A percentile compares a stretch with the other conserved stretches of the same genome.
These are phyloP conservation scores for Mormyrus hasselquistii DNA, from an alignment of 2,797 vertebrate genomes.

Conservation along the genomic window DNA sequence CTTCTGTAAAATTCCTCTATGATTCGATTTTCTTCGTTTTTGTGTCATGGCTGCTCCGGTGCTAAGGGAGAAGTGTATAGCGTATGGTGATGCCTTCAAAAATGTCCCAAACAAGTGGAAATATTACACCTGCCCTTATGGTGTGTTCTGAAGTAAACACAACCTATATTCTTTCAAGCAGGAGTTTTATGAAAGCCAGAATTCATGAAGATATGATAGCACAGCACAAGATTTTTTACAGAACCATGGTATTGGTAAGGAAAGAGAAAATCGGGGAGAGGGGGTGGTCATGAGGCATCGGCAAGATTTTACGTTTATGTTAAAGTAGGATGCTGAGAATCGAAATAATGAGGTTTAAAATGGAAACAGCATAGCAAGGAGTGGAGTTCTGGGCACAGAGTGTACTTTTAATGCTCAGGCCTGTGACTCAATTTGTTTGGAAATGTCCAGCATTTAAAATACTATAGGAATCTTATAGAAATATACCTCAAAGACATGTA, in stretches of 20 bases:
- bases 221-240: neutral
- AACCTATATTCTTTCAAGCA: neutral
- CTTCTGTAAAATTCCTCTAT: neutral
- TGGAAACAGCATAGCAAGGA: conserved; percentile 5
- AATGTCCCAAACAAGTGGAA: neutral
- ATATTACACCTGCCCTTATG: neutral
- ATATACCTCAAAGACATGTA: neutral
- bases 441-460: neutral
- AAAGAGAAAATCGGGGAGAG: neutral
- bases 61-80: neutral
- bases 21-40: neutral
- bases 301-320: neutral
- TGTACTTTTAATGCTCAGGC: neutral
- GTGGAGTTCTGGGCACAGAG: neutral
- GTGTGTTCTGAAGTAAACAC: neutral
- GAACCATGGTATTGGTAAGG: neutral
- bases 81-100: neutral
- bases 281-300: neutral
- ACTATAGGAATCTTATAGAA: neutral
- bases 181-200: neutral
- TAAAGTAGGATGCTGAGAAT: neutral
- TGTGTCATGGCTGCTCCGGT: neutral
- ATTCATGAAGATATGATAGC: neutral
- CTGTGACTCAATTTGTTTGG: neutral
- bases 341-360: neutral